Percentiles rank a stretch among this genome's conserved stretches.
These are phyloP conservation scores for Unio delphinus DNA, from an alignment of 2,888 invertebrate genomes.

Conservation along the genomic window DNA sequence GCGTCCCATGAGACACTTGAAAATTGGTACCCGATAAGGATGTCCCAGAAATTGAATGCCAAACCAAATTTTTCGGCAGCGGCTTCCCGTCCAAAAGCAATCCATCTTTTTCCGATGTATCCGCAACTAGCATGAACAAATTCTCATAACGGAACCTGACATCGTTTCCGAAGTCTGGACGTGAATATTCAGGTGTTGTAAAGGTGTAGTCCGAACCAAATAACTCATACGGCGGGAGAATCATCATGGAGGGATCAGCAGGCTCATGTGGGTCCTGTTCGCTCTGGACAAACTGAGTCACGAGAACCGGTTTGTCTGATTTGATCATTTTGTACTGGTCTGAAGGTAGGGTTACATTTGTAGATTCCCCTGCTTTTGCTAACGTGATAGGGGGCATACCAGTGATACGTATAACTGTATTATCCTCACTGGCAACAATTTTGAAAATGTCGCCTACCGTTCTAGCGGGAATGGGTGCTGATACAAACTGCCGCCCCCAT, in stretches of 20 bases:
- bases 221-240: constrained; percentile 52
- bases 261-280: constrained; percentile 38
- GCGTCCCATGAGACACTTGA: constrained; percentile 35
- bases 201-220: constrained; percentile 50
- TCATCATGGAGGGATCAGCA: constrained; percentile 57
- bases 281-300: constrained; percentile 45
- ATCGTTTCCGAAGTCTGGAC: constrained; percentile 26
- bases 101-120: constrained; percentile 32
- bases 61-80: constrained; percentile 29
- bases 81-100: constrained; percentile 40
- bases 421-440: constrained; percentile 39
- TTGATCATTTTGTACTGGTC: constrained; percentile 25
- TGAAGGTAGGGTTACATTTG: constrained; percentile 25
- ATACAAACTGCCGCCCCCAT: constrained; percentile 59
- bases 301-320: constrained; percentile 31
- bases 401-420: constrained; percentile 28
- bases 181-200: constrained; percentile 45
- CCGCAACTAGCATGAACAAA: constrained; percentile 37
- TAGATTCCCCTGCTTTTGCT: constrained; percentile 20
- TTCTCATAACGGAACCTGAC: constrained; percentile 22
- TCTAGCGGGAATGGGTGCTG: constrained; percentile 54
- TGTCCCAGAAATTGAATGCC: constrained; percentile 37
- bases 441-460: constrained; percentile 54
- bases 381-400: constrained; percentile 26
- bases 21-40: constrained; percentile 33